Percentiles rank a stretch among this genome's conserved stretches.
These are phyloP conservation scores for Busseola fusca DNA, from an alignment of 2,888 invertebrate species.

Conservation along the genomic window DNA sequence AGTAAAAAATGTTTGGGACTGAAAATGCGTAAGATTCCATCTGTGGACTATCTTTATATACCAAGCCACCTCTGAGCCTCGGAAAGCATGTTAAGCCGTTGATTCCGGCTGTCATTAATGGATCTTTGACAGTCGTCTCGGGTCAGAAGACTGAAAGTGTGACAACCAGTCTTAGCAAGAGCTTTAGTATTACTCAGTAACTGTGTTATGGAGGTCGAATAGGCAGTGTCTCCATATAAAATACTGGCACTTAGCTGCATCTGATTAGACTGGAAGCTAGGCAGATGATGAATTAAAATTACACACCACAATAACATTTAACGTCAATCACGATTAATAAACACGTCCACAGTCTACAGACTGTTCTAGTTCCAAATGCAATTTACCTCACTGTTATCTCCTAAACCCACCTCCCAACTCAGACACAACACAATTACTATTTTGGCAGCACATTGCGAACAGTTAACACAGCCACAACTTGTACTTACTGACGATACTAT, in stretches of 20 bases:
- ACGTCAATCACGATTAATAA: not conserved
- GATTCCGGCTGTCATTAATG: not conserved
- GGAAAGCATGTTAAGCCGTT: too few relatives aligned
- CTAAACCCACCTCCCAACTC: constrained; percentile 17
- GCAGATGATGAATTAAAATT: too few relatives aligned
- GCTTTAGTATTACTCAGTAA: not conserved
- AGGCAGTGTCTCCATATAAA: too few relatives aligned
- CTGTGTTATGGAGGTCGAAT: not conserved
- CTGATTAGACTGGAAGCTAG: not conserved
- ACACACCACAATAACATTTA: not conserved
- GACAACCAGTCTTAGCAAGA: not conserved
- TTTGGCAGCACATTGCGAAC: constrained; percentile 45
- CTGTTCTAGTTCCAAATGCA: not conserved
- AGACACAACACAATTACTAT: constrained; percentile 39
- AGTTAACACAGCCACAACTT: constrained; percentile 29
- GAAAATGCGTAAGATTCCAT: too few relatives aligned
- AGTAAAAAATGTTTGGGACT: not conserved
- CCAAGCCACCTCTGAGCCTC: too few relatives aligned
- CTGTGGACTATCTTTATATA: too few relatives aligned
- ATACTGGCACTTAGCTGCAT: not conserved
- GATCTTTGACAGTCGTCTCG: too few relatives aligned
- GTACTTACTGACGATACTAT: constrained; percentile 27
- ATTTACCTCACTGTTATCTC: constrained; percentile 14
- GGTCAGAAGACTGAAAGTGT: not conserved
- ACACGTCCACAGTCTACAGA: not conserved